Evolutionary conservation across 2,113 vertebrate species (phyloP), one percentile per base, ranked within the genome.

Genomic region (Falcunculus frontatus): DNA sequence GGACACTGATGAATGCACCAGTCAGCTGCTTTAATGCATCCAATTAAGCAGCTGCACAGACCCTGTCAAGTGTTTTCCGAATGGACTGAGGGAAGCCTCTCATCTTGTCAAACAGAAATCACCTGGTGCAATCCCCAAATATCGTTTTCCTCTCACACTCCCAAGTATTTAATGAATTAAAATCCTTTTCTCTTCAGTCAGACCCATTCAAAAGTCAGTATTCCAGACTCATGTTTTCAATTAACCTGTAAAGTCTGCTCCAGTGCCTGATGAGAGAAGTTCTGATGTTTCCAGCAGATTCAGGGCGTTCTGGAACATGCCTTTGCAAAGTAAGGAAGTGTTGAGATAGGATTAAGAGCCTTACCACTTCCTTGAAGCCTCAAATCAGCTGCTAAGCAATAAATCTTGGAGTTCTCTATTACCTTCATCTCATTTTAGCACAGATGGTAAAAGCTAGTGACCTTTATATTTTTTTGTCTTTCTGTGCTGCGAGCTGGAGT

Each of bases 401-500:
- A 96, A 95, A 97, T 96, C 95, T 90, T 59, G 64, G 56, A 84
- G 87, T 62, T 68, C 87, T 92, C 91, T 76, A 94, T 83, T 91
- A 93, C 68, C 85, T 97, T 96, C 55, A 72, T 96, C 92, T 95
- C 89, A 42, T 92, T 85, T 92, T 85, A 93, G 79, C 63, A 93
- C 88, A 93, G 88, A 95, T 97, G 87, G 89, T 83, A 91, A 87
- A 92, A 93, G 77, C 37, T 39, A 76, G 64, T 92, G 87, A 82
- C 88, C 96, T 96, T 95, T 92, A 84, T 65, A 78, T 93, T 69
- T 79, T 72, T 80, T 92, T 93, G 86, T 82, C 76, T 97, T 97
- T 81, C 88, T 68, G 62, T 78, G 50, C 53, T 62, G 75, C 88
- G 93, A 88, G 62, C 49, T 89, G 75, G 52, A 97, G 84, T 96